phyloP scores from a whole-genome alignment of 2,113 vertebrate species.

The Alaudala cheleensis region DNA sequence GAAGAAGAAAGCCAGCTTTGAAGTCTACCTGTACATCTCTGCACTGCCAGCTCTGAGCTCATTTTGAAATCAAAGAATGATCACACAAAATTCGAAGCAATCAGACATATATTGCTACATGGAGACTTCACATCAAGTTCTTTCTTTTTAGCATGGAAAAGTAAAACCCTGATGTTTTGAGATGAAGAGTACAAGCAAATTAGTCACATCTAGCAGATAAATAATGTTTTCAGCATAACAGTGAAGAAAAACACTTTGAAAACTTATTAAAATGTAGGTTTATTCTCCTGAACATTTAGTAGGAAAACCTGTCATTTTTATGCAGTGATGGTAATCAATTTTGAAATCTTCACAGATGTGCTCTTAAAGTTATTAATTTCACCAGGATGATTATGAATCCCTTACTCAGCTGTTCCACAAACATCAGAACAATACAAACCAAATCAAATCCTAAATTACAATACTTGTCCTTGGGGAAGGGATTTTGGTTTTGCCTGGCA shows the following conservation, averaged over 20 bases:
- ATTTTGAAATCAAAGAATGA: conserved; percentile 69
- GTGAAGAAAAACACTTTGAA: conserved; percentile 32
- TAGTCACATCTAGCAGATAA: conserved; percentile 58
- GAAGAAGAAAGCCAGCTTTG: conserved; percentile 69
- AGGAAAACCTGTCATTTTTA: conserved; percentile 39
- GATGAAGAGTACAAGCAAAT: conserved; percentile 58
- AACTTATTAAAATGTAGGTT: conserved; percentile 19
- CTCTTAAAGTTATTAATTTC: conserved; percentile 26
- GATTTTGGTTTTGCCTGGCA: not conserved
- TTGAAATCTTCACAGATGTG: conserved; percentile 13
- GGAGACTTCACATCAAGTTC: conserved; percentile 67
- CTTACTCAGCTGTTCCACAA: not conserved
- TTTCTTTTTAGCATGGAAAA: conserved; percentile 40
- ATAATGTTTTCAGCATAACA: conserved; percentile 26
- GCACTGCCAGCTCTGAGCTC: conserved; percentile 54
- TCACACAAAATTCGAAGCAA: conserved; percentile 61
- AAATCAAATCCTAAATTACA: not conserved
- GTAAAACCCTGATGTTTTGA: conserved; percentile 58
- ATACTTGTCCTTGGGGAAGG: fast-evolving
- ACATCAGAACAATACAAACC: not conserved
- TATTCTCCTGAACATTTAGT: not conserved
- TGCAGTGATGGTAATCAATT: not conserved
- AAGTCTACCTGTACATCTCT: conserved; percentile 51
- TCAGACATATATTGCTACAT: conserved; percentile 54
- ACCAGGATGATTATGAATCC: not conserved